Base-by-base conservation (phyloP, 2,113 vertebrate species). In the Lichenostomus cassidix region DNA sequence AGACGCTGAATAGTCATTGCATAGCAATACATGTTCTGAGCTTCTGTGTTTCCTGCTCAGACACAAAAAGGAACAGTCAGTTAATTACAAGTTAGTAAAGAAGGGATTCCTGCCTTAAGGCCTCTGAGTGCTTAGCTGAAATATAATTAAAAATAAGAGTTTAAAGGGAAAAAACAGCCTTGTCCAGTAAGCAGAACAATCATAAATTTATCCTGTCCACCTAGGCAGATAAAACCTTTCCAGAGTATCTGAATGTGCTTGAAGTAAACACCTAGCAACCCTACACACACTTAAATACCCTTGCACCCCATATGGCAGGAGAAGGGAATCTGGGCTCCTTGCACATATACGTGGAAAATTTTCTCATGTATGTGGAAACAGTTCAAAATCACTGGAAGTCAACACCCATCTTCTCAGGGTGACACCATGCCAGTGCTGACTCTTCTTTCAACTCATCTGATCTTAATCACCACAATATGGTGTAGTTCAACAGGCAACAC, bases 61-160 rank as follows among this genome's bases (percentile, higher is more conserved):
- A 85, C 37, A 78, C 69, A 35, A 83, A 89, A 94, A 93, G 44
- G 46, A 89, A 60, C 23, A 76, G 89, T 69, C 84, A 62, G 28
- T 25, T 92, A 93, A 91, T 94, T 87, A 69, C 33, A 56, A 76
- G 63, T 68, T 90, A 92, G 71, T 76, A 90, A 90, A 77, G 82
- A 87, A 83, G 31, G 27, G 80, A 84, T 89, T 94, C 77, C 27
- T 87, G 62, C 41, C 87, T 89, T 82, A 84, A 94, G 37, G 69
- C 46, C 16, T 85, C 37, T 42, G 58, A 92, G 50, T 21, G 23
- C 25, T 64, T 49, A 79, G 50, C 33, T 87, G 16, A 94, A 89
- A 89, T 69, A 46, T 50, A 91, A 89, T 80, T 82, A 82, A 90
- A 92, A 95, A 1, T 23, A 80, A 77, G 46, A 74, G n/a, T 74